Evolutionary conservation across 2,888 invertebrate genomes (phyloP), one percentile per base, ranked within the genome.

Genomic region (Drosophila diplacantha): DNA sequence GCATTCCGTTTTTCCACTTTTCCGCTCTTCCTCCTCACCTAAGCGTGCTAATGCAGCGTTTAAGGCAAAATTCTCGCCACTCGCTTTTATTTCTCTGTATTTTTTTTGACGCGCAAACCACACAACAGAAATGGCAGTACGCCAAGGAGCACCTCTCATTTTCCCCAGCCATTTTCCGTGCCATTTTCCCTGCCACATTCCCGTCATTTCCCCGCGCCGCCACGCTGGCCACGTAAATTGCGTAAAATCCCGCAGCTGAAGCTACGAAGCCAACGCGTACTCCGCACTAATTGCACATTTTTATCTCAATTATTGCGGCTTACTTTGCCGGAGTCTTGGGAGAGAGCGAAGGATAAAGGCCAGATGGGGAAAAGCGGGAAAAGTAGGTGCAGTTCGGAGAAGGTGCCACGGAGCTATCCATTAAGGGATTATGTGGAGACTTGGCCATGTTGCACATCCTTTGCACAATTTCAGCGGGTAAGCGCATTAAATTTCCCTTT

Each of bases 301-400:
- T 83, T 71, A 74, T 71, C 81, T 60, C 81, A 80, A 77, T 83
- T 78, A 83, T 71, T 83, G 67, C 78, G 71, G 81, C 73, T 78
- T 83, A 77, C 63, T 64, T 34, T 58, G 49, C 47, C 54, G 39
- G 53, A 69, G 61, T 44, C 35, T 31, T 38, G 41, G 43, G 12
- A 20, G 20, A 20, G 12, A 20, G 14, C 18, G 22, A 4, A 12
- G 26, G 22, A 1, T 43, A 16, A 37, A 18, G 22, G 29, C 18
- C 11, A 44, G 14, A 52, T 11, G 52, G 16, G 11, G 35, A 16
- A n/a, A n/a, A 39, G 8, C 11, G 11, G 35, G 29, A 37, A 14
- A 12, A 18, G 52, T 29, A 12, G 16, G 12, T 31, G 29, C 34
- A 16, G 26, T 3, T 44, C 1, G 16, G 22, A 35, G 34, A 43